phyloP scores from a whole-genome alignment of 2,113 vertebrate genomes.

The Gasterosteus aculeatus region DNA sequence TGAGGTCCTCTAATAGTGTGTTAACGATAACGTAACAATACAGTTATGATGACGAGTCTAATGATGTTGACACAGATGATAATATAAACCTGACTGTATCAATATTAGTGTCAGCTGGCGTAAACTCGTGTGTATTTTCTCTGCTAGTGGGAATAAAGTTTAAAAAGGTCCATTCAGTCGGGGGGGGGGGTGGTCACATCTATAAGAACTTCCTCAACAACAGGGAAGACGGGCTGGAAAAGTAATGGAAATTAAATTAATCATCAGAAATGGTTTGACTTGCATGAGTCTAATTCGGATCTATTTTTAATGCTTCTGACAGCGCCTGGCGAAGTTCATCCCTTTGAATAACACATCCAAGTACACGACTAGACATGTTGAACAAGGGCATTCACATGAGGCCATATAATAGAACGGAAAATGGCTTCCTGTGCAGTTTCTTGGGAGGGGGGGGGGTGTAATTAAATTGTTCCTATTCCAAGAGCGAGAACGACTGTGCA shows the following conservation, averaged over 20 bases:
- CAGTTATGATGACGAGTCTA: not conserved
- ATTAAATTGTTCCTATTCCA: not conserved
- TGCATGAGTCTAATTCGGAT: constrained; percentile 36
- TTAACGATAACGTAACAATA: not conserved
- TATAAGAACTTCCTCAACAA: constrained; percentile 30
- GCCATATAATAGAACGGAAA: constrained; percentile 3
- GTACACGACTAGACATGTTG: not conserved
- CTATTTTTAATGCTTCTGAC: constrained; percentile 39
- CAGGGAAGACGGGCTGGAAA: constrained; percentile 6
- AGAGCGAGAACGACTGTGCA: not conserved
- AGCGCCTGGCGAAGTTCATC: constrained; percentile 7
- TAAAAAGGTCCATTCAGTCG: not conserved
- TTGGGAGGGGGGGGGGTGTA: not conserved
- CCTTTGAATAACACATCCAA: constrained; percentile 26
- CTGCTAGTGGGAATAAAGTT: not conserved
- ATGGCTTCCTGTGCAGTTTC: not conserved
- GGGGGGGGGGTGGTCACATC: constrained; percentile 13
- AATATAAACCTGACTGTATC: not conserved
- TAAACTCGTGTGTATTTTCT: not conserved
- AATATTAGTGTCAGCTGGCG: not conserved
- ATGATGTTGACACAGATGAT: not conserved
- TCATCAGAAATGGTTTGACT: constrained; percentile 35
- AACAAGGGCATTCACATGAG: not conserved
- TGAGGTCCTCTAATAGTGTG: not conserved
- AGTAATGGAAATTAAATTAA: constrained; percentile 47